Conservation (phyloP, 2,113 vertebrate genomes). For the Trichechus manatus region DNA sequence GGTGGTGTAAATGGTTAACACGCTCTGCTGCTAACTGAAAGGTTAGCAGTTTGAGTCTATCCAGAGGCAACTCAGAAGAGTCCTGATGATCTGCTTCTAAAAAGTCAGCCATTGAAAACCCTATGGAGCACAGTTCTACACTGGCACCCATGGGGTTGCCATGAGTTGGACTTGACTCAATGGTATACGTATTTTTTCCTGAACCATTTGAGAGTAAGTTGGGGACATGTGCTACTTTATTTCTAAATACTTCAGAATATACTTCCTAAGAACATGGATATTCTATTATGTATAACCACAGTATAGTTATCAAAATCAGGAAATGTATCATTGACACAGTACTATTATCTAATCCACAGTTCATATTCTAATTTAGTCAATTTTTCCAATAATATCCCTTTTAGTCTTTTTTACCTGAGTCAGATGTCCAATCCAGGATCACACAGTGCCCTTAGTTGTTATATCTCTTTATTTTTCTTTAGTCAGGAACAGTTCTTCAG, state of each 20-base stretch:
- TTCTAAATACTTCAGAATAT: neutral
- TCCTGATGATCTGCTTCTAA: too few relatives aligned
- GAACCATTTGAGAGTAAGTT: neutral
- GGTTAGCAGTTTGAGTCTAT: too few relatives aligned
- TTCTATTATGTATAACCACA: neutral
- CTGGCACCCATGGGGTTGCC: too few relatives aligned
- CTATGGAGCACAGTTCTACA: too few relatives aligned
- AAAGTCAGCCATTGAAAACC: too few relatives aligned
- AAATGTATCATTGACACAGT: neutral
- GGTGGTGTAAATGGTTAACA: too few relatives aligned
- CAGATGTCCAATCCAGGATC: conserved; percentile 14
- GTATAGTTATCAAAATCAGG: conserved; percentile 11
- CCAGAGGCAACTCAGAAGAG: too few relatives aligned
- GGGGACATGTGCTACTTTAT: neutral
- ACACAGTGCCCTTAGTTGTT: conserved; percentile 9
- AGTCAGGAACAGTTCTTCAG: neutral
- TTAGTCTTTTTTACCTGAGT: neutral
- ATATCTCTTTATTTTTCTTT: conserved; percentile 29
- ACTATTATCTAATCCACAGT: conserved; percentile 6
- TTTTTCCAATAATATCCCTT: conserved; percentile 46
- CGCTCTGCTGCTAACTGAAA: too few relatives aligned
- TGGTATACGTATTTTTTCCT: neutral
- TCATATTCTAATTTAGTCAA: conserved; percentile 25
- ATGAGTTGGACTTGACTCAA: too few relatives aligned
- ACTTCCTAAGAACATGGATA: conserved; percentile 5